Evolutionary conservation across 1,140 invertebrate species (phyloP).

Genomic region (Daktulosphaira vitifoliae): DNA sequence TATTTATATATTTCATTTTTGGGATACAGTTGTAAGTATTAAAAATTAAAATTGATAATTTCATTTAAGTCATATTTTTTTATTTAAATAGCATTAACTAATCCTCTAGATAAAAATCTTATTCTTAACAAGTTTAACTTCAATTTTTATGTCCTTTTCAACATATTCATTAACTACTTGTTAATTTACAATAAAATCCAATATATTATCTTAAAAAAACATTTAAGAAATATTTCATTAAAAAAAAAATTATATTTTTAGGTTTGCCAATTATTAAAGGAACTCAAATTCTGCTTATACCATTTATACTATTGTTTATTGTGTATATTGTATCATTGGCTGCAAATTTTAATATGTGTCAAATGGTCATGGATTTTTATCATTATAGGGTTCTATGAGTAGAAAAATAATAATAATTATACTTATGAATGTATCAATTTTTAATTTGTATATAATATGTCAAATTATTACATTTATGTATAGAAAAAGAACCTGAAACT

Average conservation of each 20-base stretch:
- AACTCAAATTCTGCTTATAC: constrained; percentile 78
- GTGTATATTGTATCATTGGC: constrained; percentile 70
- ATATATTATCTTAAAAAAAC: too few species aligned
- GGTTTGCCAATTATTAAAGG: constrained; percentile 84
- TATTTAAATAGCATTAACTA: too few species aligned
- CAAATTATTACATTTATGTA: neutral
- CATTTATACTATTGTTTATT: constrained; percentile 68
- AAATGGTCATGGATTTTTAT: constrained; percentile 70
- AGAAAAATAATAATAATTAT: neutral
- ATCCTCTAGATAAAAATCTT: too few species aligned
- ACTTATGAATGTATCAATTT: neutral
- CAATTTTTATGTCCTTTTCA: too few species aligned
- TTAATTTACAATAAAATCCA: too few species aligned
- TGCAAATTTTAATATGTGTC: constrained; percentile 61
- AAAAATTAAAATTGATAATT: too few species aligned
- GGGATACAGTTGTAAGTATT: constrained; percentile 84
- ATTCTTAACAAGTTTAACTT: too few species aligned
- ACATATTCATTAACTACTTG: too few species aligned
- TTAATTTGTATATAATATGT: too few species aligned
- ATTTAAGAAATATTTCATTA: too few species aligned
- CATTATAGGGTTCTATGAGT: constrained; percentile 55
- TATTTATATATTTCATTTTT: constrained; percentile 97
- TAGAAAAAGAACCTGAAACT: neutral
- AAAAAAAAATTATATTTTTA: constrained; percentile 47
- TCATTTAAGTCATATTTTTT: too few species aligned